phyloP scores from a whole-genome alignment of 53 echinoderm and acorn worm species.

The Zoroaster sp. region DNA sequence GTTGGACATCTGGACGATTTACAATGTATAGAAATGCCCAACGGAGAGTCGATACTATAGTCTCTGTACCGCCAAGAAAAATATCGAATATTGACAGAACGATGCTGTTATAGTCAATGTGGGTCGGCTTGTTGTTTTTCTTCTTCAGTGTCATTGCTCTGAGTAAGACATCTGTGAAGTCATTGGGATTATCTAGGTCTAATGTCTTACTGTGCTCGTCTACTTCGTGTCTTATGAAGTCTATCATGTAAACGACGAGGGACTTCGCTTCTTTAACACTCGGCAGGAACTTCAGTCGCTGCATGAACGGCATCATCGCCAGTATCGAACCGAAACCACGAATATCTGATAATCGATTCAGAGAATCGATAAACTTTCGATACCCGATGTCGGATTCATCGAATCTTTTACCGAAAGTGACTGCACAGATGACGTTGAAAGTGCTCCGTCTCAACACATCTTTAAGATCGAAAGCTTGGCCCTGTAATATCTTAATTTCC shows the following conservation, averaged over 20 bases:
- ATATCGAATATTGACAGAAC: constrained; percentile 33
- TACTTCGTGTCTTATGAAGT: not conserved
- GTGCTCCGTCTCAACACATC: not conserved
- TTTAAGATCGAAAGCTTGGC: not conserved
- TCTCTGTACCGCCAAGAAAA: constrained; percentile 51
- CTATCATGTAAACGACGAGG: not conserved
- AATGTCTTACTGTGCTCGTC: not conserved
- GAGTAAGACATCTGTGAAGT: not conserved
- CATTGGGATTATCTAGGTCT: not conserved
- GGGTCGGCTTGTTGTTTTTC: not conserved
- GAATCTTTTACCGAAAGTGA: not conserved
- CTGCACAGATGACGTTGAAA: constrained; percentile 10
- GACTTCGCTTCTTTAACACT: not conserved
- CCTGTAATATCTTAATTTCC: not conserved
- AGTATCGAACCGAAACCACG: constrained; percentile 14
- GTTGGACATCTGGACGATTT: not conserved
- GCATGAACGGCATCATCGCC: constrained; percentile 23
- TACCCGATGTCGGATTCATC: not conserved
- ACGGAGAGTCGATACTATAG: constrained; percentile 38
- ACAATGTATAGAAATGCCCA: constrained; percentile 43
- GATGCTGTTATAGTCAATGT: constrained; percentile 2
- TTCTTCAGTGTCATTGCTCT: not conserved
- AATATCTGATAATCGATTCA: constrained; percentile 15
- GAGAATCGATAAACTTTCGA: not conserved
- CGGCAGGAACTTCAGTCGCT: not conserved